Conservation (phyloP, 1,140 invertebrate species). For the Formica exsecta region DNA sequence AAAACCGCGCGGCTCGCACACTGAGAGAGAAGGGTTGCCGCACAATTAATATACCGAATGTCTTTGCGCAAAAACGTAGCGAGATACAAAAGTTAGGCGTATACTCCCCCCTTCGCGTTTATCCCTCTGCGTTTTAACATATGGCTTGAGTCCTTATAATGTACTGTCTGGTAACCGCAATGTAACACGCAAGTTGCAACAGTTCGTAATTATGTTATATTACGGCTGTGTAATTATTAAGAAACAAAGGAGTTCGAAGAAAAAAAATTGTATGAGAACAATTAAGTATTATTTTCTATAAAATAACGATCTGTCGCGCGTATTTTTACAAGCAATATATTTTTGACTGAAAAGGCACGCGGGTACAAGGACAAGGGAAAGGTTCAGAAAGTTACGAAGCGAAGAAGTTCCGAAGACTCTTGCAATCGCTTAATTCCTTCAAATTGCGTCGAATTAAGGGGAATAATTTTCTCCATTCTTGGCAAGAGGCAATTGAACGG, state of each 20-base stretch:
- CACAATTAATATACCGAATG: conserved; percentile 13
- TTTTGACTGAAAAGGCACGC: conserved; percentile 9
- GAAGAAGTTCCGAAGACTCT: conserved; percentile 38
- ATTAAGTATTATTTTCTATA: background rate
- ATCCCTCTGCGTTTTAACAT: background rate
- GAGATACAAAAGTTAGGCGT: background rate
- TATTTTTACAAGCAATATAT: background rate
- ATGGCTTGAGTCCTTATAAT: background rate
- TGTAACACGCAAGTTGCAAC: background rate
- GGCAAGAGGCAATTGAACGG: conserved; percentile 80
- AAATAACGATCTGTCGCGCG: background rate
- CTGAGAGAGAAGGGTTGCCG: background rate
- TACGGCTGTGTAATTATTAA: background rate
- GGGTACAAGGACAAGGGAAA: conserved; percentile 29
- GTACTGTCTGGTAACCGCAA: background rate
- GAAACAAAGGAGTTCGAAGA: background rate
- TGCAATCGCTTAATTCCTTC: conserved; percentile 82
- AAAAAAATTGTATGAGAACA: background rate
- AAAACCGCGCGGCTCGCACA: conserved; percentile 6
- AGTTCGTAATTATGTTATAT: background rate
- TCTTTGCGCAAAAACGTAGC: conserved; percentile 12
- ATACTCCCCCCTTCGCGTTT: background rate
- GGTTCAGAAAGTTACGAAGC: conserved; percentile 41
- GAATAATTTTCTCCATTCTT: conserved; percentile 84
- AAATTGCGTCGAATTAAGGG: conserved; percentile 84